phyloP scores from a whole-genome alignment of 2,113 vertebrate genomes.

The Xiphias gladius region DNA sequence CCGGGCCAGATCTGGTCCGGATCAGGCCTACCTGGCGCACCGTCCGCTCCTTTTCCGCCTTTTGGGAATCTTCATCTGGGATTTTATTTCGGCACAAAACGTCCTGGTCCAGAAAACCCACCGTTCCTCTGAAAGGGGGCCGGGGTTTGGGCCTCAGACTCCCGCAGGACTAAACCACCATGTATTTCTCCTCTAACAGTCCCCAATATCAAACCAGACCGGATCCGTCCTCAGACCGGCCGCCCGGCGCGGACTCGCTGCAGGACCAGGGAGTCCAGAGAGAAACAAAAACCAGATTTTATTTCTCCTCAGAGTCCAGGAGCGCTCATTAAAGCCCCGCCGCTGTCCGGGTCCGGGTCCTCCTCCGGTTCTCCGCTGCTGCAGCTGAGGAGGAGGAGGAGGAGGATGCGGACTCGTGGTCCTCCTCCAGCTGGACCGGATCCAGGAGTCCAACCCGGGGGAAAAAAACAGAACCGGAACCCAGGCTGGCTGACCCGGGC shows the following conservation, averaged over 20 bases:
- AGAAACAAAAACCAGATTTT: neutral
- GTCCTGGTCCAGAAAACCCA: constrained; percentile 76
- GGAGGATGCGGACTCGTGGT: constrained; percentile 29
- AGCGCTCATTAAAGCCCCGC: constrained; percentile 8
- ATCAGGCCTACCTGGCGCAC: constrained; percentile 82
- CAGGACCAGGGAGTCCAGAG: neutral
- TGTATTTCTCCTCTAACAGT: constrained; percentile 24
- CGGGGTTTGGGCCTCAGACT: constrained; percentile 54
- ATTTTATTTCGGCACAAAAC: constrained; percentile 71
- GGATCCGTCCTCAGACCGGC: neutral
- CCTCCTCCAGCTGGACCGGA: constrained; percentile 47
- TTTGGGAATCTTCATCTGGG: constrained; percentile 86
- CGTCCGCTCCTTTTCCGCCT: constrained; percentile 84
- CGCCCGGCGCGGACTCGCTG: constrained; percentile 7
- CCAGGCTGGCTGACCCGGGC: constrained; percentile 7
- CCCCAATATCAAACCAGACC: neutral
- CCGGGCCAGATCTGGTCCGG: constrained; percentile 36
- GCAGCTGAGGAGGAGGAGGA: constrained; percentile 37
- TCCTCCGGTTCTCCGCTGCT: constrained; percentile 38
- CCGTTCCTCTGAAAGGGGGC: constrained; percentile 62
- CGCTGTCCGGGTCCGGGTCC: constrained; percentile 42
- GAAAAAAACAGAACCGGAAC: neutral
- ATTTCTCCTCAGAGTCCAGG: neutral
- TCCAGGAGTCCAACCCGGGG: neutral
- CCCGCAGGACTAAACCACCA: constrained; percentile 57